Base-by-base conservation (phyloP, 2,113 vertebrate genomes). In the Malurus alboscapulatus region DNA sequence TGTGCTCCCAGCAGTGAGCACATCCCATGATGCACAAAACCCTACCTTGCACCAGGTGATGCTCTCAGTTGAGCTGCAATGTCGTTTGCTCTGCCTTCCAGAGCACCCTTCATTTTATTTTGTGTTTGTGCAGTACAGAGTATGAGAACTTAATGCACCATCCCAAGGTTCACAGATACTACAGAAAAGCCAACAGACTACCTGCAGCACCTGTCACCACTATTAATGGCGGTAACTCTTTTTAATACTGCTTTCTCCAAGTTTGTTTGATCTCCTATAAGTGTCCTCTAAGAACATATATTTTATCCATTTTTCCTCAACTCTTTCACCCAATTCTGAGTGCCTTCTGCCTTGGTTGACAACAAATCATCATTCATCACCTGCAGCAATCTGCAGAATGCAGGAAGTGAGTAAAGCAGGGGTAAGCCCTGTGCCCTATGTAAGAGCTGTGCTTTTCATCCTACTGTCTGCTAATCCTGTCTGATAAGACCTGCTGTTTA, bases 31-130 rank as follows among this genome's bases (percentile, higher is more conserved):
- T 14, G 24, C 12, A 19, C 27, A 57, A 34, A 68, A 9, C 4
- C 32, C 77, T 30, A n/a, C 36, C 30, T 65, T 66, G 36, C 24
- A 55, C 18, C 17, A 58, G 9, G 16, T 73, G 65, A 68, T 22
- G 10, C 29, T 76, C 22, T 48, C 45, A 36, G 48, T 6, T 50
- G 34, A 90, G 21, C 18, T 72, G 12, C 22, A 74, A 26, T 0
- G 0, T 14, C 29, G 10, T 82, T 81, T 0, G 1, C 82, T 66
- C 16, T 0, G 0, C 30, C 36, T 75, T 9, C 36, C 61, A 45
- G 8, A 76, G 25, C 21, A 71, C 34, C 42, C 53, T 77, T 82
- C 5, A 1, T 42, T 84, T 74, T 61, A 44, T 30, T 73, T 36
- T 65, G 7, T 55, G 17, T 48, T 65, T 77, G 50, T 47, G 50